Evolutionary conservation across 2,797 vertebrate genomes (phyloP).

Genomic region (Natrix natrix): DNA sequence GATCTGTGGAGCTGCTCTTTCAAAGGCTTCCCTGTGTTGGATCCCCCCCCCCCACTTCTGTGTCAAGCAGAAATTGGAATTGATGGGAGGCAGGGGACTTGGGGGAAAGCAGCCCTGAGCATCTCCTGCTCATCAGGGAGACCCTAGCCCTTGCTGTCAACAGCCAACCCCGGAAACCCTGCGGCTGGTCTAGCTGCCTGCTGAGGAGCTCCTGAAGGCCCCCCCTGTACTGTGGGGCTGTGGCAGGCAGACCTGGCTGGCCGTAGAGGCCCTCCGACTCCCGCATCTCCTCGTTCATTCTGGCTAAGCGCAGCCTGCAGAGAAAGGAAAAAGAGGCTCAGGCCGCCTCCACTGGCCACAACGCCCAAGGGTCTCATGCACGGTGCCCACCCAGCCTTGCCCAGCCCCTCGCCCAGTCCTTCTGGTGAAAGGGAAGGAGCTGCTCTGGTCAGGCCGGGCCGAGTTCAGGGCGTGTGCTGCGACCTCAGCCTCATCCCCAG

Average conservation of each 20-base stretch:
- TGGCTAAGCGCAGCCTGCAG: slow-evolving; percentile 89
- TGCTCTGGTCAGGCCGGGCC: neutral
- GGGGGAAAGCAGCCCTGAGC: neutral
- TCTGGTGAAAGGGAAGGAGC: neutral
- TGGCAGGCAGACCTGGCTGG: slow-evolving; percentile 98
- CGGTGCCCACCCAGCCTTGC: fast-evolving
- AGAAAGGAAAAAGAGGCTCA: neutral
- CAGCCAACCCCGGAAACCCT: slow-evolving; percentile 37
- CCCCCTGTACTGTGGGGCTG: slow-evolving; percentile 94
- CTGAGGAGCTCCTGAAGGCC: slow-evolving; percentile 98
- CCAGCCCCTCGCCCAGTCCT: fast-evolving
- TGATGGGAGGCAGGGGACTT: neutral
- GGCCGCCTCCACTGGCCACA: neutral
- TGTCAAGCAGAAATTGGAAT: neutral
- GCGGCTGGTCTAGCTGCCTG: slow-evolving; percentile 86
- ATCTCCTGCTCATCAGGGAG: neutral
- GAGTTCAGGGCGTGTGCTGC: neutral
- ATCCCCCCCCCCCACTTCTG: no score
- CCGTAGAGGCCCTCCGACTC: slow-evolving; percentile 95
- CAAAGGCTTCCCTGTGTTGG: no score
- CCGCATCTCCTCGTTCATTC: slow-evolving; percentile 99
- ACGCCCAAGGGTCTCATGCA: neutral
- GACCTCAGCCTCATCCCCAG: neutral
- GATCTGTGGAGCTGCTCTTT: neutral
- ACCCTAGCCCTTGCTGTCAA: neutral